phyloP scores from a whole-genome alignment of 2,888 invertebrate species.

The Protophormia terraenovae region DNA sequence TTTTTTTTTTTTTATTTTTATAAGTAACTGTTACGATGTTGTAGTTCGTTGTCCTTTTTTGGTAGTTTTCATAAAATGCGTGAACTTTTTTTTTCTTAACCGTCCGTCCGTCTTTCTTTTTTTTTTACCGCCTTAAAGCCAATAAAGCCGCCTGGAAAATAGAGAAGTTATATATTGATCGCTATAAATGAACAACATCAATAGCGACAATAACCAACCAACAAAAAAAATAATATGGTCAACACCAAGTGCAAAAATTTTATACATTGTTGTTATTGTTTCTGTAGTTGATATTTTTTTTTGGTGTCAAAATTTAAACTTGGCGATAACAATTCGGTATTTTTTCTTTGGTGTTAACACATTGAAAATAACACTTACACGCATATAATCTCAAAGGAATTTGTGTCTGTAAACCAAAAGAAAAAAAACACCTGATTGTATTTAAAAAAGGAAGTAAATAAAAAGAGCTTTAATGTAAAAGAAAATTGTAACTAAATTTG shows the following conservation, averaged over 20 bases:
- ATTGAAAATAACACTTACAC: constrained; percentile 34
- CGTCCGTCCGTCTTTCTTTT: constrained; percentile 18
- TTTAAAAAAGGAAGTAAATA: not conserved
- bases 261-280: constrained; percentile 12
- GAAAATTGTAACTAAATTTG: too few species aligned
- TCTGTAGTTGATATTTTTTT: too few species aligned
- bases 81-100: constrained; percentile 43
- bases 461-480: too few species aligned
- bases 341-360: constrained; percentile 42
- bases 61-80: constrained; percentile 66
- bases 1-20: not conserved
- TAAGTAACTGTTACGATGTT: not conserved
- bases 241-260: not conserved
- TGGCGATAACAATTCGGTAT: constrained; percentile 48
- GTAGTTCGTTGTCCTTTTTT: constrained; percentile 65
- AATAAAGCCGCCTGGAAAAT: constrained; percentile 58
- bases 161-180: constrained; percentile 59
- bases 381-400: constrained; percentile 54
- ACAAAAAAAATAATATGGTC: not conserved
- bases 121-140: constrained; percentile 55
- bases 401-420: not conserved
- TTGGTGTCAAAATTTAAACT: constrained; percentile 42
- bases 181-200: constrained; percentile 14
- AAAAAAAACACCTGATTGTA: constrained; percentile 46
- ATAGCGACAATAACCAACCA: not conserved